Conservation (phyloP, 2,797 vertebrate species). For the Staurois parvus region DNA sequence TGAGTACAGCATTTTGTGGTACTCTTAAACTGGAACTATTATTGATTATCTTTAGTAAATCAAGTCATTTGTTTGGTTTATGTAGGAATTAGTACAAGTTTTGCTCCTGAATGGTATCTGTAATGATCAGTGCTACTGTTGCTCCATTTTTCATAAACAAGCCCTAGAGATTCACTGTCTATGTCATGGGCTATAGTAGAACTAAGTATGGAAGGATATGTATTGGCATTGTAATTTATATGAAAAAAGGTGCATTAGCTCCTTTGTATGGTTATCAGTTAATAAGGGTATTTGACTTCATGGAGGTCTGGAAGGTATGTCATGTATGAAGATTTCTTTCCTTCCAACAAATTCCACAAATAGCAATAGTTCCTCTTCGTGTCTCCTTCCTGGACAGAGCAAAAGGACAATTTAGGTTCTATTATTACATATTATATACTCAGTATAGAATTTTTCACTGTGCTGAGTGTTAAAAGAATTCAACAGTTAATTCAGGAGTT, state of each 20-base stretch:
- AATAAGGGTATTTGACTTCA: background rate
- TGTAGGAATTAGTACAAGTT: too few relatives aligned
- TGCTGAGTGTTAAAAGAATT: background rate
- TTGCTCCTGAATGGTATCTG: too few relatives aligned
- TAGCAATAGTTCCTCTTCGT: constrained; percentile 32
- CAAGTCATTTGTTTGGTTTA: too few relatives aligned
- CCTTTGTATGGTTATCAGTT: background rate
- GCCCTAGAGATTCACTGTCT: background rate
- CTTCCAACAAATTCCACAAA: constrained; percentile 45
- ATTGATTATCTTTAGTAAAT: too few relatives aligned
- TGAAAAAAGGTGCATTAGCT: background rate
- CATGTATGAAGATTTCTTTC: constrained; percentile 17
- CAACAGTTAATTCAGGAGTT: too few relatives aligned
- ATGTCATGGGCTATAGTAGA: background rate
- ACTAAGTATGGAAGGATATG: background rate
- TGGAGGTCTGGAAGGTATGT: constrained; percentile 34
- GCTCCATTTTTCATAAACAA: background rate
- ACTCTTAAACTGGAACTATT: too few relatives aligned
- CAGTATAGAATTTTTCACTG: background rate
- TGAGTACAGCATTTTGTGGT: too few relatives aligned
- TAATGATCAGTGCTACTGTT: too few relatives aligned
- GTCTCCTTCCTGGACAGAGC: constrained; percentile 39
- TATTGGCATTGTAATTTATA: too few relatives aligned
- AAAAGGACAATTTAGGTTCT: background rate
- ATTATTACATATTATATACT: background rate